phyloP scores from a whole-genome alignment of 2,888 invertebrate genomes.

The Petrolisthes cinctipes region DNA sequence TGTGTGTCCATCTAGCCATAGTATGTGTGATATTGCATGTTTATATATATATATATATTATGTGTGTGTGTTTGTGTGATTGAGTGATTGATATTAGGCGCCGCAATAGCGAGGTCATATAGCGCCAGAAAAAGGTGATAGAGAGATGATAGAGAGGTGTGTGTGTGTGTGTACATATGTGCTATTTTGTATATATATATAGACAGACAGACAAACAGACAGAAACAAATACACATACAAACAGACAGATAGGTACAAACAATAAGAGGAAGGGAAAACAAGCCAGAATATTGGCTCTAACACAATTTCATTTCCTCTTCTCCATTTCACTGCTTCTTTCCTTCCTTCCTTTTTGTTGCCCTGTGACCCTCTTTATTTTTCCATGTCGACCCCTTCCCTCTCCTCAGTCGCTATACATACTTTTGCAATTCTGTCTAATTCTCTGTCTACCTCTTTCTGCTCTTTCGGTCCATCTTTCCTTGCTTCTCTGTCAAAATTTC shows the following conservation, averaged over 20 bases:
- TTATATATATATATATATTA: too few relatives aligned
- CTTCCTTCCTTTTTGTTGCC: not conserved
- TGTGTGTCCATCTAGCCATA: not conserved
- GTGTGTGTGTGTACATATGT: too few relatives aligned
- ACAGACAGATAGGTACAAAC: too few relatives aligned
- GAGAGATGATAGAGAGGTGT: too few relatives aligned
- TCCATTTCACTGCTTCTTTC: not conserved
- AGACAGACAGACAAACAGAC: too few relatives aligned
- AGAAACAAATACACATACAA: too few relatives aligned
- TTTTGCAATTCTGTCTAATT: not conserved
- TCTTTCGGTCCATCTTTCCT: not conserved
- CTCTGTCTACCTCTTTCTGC: not conserved
- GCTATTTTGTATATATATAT: too few relatives aligned
- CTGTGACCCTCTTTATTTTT: not conserved
- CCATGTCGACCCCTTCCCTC: too few relatives aligned
- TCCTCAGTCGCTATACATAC: not conserved
- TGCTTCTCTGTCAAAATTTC: too few relatives aligned
- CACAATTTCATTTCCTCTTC: slow-evolving; percentile 1
- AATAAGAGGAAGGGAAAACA: too few relatives aligned
- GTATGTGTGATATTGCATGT: slow-evolving; percentile 15
- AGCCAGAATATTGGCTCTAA: not conserved
- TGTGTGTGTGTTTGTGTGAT: not conserved
- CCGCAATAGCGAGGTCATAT: not conserved
- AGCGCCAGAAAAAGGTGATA: not conserved
- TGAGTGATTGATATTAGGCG: too few relatives aligned